Percentiles rank a stretch among this genome's conserved stretches.
These are phyloP conservation scores for Drosophila robusta DNA, from an alignment of 2,888 invertebrate genomes.

Conservation along the genomic window DNA sequence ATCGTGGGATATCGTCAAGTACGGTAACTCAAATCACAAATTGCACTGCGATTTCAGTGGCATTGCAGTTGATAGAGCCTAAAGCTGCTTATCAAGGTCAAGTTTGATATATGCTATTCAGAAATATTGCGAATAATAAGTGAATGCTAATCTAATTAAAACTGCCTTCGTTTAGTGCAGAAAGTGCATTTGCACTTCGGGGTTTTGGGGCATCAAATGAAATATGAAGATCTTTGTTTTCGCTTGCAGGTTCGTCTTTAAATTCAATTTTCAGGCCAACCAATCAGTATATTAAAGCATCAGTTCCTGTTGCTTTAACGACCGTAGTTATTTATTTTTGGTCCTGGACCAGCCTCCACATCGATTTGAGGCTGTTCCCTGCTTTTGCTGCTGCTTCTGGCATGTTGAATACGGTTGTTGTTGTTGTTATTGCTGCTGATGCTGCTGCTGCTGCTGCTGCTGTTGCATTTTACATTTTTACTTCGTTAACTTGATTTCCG, in stretches of 20 bases:
- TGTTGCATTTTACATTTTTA: slow-evolving; percentile 72
- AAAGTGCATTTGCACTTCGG: too few relatives aligned
- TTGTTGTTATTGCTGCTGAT: slow-evolving; percentile 25
- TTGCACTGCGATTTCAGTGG: slow-evolving; percentile 3
- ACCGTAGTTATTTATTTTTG: slow-evolving; percentile 23
- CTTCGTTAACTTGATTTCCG: slow-evolving; percentile 78
- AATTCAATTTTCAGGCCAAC: slow-evolving; percentile 1
- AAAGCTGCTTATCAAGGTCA: neutral
- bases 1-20: slow-evolving; percentile 6
- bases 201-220: too few relatives aligned
- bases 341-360: slow-evolving; percentile 30
- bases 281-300: slow-evolving; percentile 48
- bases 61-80: neutral
- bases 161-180: too few relatives aligned
- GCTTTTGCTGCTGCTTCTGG: slow-evolving; percentile 29
- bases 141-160: too few relatives aligned
- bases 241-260: neutral
- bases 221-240: too few relatives aligned
- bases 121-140: too few relatives aligned
- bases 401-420: slow-evolving; percentile 32
- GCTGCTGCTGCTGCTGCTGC: slow-evolving; percentile 47
- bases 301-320: slow-evolving; percentile 37
- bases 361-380: slow-evolving; percentile 62
- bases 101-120: too few relatives aligned
- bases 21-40: slow-evolving; percentile 4